A percentile compares a stretch with the other conserved stretches of the same genome.
Evolutionary conservation across 2,113 vertebrate species (phyloP).

Genomic region (Ramphastos sulfuratus): DNA sequence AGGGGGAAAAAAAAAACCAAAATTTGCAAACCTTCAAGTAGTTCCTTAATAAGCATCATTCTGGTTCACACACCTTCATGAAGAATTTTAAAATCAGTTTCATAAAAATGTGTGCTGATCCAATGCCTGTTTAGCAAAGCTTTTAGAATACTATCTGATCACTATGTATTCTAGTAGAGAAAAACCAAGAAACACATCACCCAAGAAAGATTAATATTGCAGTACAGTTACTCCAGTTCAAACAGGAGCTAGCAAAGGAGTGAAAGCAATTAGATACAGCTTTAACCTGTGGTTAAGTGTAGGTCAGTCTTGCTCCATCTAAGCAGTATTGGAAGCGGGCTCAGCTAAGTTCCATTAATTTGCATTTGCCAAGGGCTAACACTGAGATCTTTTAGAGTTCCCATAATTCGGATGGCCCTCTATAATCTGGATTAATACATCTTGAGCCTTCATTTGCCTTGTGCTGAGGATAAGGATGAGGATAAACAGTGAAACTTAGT

Average conservation of each 20-base stretch:
- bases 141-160: background rate
- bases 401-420: background rate
- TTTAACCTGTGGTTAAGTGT: background rate
- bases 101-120: background rate
- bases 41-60: background rate
- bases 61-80: fast-evolving
- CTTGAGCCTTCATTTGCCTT: background rate
- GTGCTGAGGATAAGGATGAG: background rate
- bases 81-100: background rate
- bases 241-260: background rate
- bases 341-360: background rate
- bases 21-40: background rate
- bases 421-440: background rate
- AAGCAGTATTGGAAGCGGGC: background rate
- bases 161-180: background rate
- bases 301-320: background rate
- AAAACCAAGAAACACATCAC: background rate
- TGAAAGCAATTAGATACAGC: background rate
- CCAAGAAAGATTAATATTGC: background rate
- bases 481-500: background rate
- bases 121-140: background rate
- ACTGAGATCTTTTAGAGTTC: background rate
- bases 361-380: background rate
- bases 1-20: background rate
- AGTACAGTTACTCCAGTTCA: background rate